Conservation (phyloP, 2,888 invertebrate genomes). For the Megamerina dolium region DNA sequence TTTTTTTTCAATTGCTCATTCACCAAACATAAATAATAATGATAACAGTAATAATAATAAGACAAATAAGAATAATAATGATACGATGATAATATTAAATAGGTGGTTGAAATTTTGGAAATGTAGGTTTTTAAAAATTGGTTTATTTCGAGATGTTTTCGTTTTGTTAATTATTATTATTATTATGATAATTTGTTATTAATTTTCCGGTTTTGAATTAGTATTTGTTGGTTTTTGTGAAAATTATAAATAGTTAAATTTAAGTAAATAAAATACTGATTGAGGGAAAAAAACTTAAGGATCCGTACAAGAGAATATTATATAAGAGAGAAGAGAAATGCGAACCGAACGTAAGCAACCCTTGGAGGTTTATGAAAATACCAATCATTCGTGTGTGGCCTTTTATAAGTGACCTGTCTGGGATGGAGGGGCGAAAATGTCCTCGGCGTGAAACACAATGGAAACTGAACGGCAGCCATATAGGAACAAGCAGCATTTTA, state of each 20-base stretch:
- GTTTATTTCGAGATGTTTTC: too few relatives aligned
- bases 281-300: constrained; percentile 44
- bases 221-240: constrained; percentile 14
- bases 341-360: constrained; percentile 52
- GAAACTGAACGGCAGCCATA: constrained; percentile 13
- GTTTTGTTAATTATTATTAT: too few relatives aligned
- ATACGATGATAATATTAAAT: too few relatives aligned
- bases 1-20: too few relatives aligned
- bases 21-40: too few relatives aligned
- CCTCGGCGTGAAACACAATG: constrained; percentile 14
- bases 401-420: constrained; percentile 42
- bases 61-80: too few relatives aligned
- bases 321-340: constrained; percentile 52
- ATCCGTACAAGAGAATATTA: constrained; percentile 47
- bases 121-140: too few relatives aligned
- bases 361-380: constrained; percentile 51
- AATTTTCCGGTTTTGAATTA: too few relatives aligned
- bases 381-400: constrained; percentile 39
- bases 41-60: too few relatives aligned
- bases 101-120: constrained; percentile 13
- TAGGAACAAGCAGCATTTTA: constrained; percentile 13
- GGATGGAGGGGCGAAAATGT: constrained; percentile 9
- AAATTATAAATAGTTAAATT: constrained; percentile 1
- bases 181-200: too few relatives aligned
- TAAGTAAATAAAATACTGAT: constrained; percentile 31